Evolutionary conservation across 2,797 vertebrate species (phyloP).

Genomic region (Sebastes minor): DNA sequence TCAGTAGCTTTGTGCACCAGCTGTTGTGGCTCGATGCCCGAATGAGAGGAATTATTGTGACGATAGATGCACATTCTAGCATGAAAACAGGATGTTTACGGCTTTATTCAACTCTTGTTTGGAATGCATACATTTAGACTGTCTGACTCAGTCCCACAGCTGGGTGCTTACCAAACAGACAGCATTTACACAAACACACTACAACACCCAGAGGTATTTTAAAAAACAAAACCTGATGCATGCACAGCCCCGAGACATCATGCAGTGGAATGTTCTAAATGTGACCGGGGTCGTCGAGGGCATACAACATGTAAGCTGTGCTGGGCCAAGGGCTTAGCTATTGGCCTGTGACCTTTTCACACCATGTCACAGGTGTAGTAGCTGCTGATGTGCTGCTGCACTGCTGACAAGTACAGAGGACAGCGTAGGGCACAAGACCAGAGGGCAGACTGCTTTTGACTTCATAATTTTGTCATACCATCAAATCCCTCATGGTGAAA

Average conservation of each 20-base stretch:
- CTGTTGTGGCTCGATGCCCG: background rate
- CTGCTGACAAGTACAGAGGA: constrained; percentile 39
- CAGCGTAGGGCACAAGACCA: constrained; percentile 7
- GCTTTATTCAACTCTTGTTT: constrained; percentile 3
- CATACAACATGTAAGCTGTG: constrained; percentile 34
- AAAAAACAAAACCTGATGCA: constrained; percentile 3
- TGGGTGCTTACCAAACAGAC: constrained; percentile 9
- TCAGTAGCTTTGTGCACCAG: background rate
- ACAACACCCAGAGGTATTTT: constrained; percentile 24
- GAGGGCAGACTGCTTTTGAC: background rate
- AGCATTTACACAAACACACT: constrained; percentile 20
- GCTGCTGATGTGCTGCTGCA: constrained; percentile 25
- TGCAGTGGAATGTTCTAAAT: constrained; percentile 49
- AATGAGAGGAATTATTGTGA: constrained; percentile 1
- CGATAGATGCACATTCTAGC: background rate
- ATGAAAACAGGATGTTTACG: constrained; percentile 9
- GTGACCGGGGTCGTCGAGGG: constrained; percentile 6
- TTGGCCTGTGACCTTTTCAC: constrained; percentile 41
- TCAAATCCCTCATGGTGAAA: background rate
- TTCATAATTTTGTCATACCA: background rate
- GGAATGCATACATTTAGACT: background rate
- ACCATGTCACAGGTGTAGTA: constrained; percentile 45
- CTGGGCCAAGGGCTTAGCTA: constrained; percentile 24
- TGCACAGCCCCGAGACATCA: constrained; percentile 21
- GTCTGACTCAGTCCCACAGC: background rate